A percentile compares a stretch with the other conserved stretches of the same genome.
These are phyloP conservation scores for Spilarctia lutea DNA, from an alignment of 2,888 invertebrate species.

Conservation along the genomic window DNA sequence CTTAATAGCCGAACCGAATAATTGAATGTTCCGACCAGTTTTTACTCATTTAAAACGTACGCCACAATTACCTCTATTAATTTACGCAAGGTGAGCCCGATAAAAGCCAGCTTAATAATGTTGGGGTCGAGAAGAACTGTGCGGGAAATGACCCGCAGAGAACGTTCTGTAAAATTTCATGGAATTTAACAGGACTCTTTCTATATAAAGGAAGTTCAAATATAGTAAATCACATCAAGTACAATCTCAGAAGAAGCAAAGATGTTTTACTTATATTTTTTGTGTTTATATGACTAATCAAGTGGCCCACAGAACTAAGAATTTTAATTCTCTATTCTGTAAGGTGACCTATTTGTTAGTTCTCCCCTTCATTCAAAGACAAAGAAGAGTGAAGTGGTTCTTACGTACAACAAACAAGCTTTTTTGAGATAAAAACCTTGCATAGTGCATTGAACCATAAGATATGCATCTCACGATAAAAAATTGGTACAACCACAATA, in stretches of 20 bases:
- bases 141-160: slow-evolving; percentile 13
- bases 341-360: too few species aligned
- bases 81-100: slow-evolving; percentile 67
- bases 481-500: slow-evolving; percentile 52
- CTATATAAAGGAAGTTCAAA: neutral
- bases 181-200: neutral
- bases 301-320: too few species aligned
- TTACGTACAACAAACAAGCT: neutral
- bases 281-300: neutral
- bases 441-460: neutral
- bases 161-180: neutral
- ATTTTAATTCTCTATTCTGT: too few species aligned
- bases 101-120: slow-evolving; percentile 73
- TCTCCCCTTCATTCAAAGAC: too few species aligned
- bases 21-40: slow-evolving; percentile 58
- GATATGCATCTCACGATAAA: slow-evolving; percentile 30
- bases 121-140: slow-evolving; percentile 46
- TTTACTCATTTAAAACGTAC: slow-evolving; percentile 66
- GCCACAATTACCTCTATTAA: slow-evolving; percentile 69
- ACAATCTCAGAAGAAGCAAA: neutral
- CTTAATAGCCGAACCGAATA: slow-evolving; percentile 48
- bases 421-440: neutral
- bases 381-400: too few species aligned
- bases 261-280: neutral
- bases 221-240: neutral